These are phyloP conservation scores for Labia minor DNA, from an alignment of 2,888 invertebrate genomes.

Conservation along the genomic window DNA sequence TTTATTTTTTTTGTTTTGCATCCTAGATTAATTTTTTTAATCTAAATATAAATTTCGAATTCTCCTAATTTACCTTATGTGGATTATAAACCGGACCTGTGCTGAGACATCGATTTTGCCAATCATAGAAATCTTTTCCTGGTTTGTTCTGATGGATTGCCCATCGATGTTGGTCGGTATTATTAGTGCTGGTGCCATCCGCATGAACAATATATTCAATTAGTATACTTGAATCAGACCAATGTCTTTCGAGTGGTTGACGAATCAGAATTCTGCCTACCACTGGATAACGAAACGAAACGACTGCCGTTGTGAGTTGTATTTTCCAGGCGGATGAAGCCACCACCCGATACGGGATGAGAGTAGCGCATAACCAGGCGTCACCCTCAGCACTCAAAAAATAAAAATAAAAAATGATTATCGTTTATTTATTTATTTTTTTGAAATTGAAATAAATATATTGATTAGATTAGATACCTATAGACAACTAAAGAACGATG, in stretches of 20 bases:
- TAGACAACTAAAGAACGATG: slow-evolving; percentile 72
- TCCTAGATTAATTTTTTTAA: too few relatives aligned
- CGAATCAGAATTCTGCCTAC: slow-evolving; percentile 74
- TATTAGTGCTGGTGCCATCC: slow-evolving; percentile 66
- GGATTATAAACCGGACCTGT: slow-evolving; percentile 71
- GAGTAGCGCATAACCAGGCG: slow-evolving; percentile 54
- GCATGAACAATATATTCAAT: slow-evolving; percentile 77
- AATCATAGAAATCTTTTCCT: slow-evolving; percentile 80
- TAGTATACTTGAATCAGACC: slow-evolving; percentile 74
- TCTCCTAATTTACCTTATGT: slow-evolving; percentile 54
- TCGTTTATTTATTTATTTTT: too few relatives aligned
- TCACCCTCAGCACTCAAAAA: slow-evolving; percentile 26
- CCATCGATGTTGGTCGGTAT: slow-evolving; percentile 51
- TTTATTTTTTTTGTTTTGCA: too few relatives aligned
- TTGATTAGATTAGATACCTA: slow-evolving; percentile 44
- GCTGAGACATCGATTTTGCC: slow-evolving; percentile 74
- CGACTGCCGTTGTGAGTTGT: slow-evolving; percentile 66
- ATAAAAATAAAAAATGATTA: not conserved
- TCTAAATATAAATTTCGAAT: too few relatives aligned
- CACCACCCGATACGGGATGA: slow-evolving; percentile 47
- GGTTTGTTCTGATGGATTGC: slow-evolving; percentile 68
- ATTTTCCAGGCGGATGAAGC: slow-evolving; percentile 54
- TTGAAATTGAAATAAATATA: too few relatives aligned
- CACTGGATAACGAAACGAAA: slow-evolving; percentile 73
- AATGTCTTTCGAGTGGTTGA: slow-evolving; percentile 66